These are phyloP conservation scores for Catocala fraxini DNA, from an alignment of 2,888 invertebrate species.

Conservation along the genomic window DNA sequence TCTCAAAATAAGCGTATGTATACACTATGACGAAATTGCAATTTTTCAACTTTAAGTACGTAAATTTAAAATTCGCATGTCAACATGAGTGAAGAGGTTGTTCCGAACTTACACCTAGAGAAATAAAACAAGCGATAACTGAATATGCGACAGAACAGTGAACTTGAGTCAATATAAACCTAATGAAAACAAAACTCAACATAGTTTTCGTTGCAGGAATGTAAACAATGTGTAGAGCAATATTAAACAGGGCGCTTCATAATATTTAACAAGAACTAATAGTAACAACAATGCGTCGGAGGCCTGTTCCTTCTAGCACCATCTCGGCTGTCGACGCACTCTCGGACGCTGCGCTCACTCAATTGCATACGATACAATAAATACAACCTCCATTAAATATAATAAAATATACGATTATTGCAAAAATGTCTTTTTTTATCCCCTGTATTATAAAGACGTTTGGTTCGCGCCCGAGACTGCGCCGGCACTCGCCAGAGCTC, in stretches of 20 bases:
- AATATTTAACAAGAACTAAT: constrained; percentile 78
- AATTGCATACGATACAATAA: constrained; percentile 41
- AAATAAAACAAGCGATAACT: constrained; percentile 76
- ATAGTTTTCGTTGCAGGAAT: constrained; percentile 84
- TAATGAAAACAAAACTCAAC: constrained; percentile 85
- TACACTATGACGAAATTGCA: constrained; percentile 70
- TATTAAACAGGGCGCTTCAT: constrained; percentile 77
- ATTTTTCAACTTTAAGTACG: constrained; percentile 79
- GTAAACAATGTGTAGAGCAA: constrained; percentile 84
- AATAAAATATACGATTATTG: constrained; percentile 27
- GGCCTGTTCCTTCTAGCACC: constrained; percentile 82
- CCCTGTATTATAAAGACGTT: constrained; percentile 39
- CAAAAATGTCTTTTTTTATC: constrained; percentile 46
- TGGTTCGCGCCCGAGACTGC: constrained; percentile 23
- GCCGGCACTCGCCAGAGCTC: constrained; percentile 22
- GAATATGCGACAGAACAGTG: constrained; percentile 74
- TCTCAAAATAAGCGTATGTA: constrained; percentile 81
- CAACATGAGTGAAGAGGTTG: constrained; percentile 72
- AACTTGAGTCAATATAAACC: constrained; percentile 73
- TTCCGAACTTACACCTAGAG: constrained; percentile 74
- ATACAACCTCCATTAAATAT: constrained; percentile 16
- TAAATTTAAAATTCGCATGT: constrained; percentile 78
- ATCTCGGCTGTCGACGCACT: constrained; percentile 63
- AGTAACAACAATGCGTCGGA: constrained; percentile 79
- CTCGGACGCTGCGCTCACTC: too few relatives aligned